Percentiles rank a stretch among this genome's conserved stretches.
Conservation (phyloP, 2,113 vertebrate genomes). For the Pionites leucogaster region DNA sequence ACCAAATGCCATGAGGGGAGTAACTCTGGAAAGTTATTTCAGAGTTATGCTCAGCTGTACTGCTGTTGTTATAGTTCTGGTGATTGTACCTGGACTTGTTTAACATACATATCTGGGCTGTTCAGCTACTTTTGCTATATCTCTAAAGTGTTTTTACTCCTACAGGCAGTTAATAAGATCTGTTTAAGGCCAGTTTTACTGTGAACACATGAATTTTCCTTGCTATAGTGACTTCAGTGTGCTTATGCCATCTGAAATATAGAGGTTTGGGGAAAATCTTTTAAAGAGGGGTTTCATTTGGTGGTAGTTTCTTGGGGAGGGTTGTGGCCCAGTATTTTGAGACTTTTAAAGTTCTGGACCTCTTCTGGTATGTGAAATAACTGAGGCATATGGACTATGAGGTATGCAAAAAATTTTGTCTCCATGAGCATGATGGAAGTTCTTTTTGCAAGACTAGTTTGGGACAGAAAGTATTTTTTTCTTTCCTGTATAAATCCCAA, state of each 20-base stretch:
- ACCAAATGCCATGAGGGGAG: neutral
- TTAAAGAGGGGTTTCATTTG: neutral
- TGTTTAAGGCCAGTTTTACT: neutral
- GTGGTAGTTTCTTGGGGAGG: neutral
- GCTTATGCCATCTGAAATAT: neutral
- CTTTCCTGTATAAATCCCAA: neutral
- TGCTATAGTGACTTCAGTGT: neutral
- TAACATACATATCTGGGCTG: neutral
- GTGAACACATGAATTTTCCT: neutral
- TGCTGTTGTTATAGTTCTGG: neutral
- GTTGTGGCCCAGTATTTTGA: neutral
- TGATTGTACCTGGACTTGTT: neutral
- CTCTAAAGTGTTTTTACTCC: neutral
- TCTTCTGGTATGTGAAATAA: neutral
- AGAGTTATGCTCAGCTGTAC: neutral
- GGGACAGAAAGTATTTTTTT: neutral
- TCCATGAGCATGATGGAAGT: neutral
- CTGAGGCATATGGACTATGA: neutral
- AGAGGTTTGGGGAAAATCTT: neutral
- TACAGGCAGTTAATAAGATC: neutral
- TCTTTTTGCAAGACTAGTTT: neutral
- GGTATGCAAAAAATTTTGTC: neutral
- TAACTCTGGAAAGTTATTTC: neutral
- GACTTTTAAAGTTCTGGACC: neutral
- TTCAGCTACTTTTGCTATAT: neutral